Evolutionary conservation across 2,888 invertebrate genomes (phyloP).

Genomic region (Ischnura elegans): DNA sequence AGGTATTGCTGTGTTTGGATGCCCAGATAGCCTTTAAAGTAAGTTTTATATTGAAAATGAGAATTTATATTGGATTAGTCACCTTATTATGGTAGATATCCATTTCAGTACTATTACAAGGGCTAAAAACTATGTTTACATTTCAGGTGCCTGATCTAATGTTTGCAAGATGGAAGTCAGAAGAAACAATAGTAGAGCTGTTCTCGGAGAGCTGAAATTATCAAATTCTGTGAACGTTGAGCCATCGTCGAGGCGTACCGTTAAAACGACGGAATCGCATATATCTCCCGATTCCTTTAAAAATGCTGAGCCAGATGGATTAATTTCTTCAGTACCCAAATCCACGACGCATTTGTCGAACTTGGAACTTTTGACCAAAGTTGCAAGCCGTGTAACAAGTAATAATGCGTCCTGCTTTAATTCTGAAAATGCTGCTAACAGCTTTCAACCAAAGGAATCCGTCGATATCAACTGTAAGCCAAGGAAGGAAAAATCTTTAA

Average conservation of each 20-base stretch:
- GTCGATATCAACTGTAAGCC: conserved; percentile 71
- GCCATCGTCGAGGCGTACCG: neutral
- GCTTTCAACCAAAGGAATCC: neutral
- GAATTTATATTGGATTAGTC: neutral
- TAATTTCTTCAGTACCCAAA: neutral
- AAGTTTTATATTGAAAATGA: neutral
- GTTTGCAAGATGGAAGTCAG: conserved; percentile 4
- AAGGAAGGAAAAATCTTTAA: conserved; percentile 82
- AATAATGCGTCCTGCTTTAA: conserved; percentile 76
- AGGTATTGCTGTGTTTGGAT: neutral
- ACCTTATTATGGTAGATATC: too few species aligned
- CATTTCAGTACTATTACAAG: too few species aligned
- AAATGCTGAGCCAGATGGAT: neutral
- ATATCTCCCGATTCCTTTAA: neutral
- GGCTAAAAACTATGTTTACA: neutral
- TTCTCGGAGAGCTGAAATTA: conserved; percentile 22
- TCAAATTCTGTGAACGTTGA: neutral
- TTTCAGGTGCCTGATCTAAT: neutral
- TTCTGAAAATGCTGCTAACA: neutral
- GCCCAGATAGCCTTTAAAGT: neutral
- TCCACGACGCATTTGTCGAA: conserved; percentile 83
- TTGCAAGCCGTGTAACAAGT: conserved; percentile 81
- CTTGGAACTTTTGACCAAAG: conserved; percentile 84
- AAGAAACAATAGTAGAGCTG: neutral
- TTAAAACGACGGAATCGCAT: neutral